These are phyloP conservation scores for Anoura caudifer DNA, from an alignment of 2,113 vertebrate species.

Conservation along the genomic window DNA sequence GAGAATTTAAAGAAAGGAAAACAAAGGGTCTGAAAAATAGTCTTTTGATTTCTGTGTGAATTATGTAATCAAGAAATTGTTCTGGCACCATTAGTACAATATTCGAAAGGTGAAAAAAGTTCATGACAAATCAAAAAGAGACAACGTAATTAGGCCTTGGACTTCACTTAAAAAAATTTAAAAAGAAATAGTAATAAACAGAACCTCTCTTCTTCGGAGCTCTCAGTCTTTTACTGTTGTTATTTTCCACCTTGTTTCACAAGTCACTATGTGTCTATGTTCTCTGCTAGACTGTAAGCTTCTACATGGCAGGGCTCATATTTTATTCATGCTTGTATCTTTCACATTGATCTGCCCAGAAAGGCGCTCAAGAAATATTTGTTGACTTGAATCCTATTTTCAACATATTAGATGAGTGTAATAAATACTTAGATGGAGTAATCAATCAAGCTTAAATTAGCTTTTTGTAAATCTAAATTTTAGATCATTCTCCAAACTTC, in stretches of 20 bases:
- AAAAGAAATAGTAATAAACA: not conserved
- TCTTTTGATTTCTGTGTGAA: not conserved
- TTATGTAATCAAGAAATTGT: slow-evolving; percentile 1
- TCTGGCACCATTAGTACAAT: not conserved
- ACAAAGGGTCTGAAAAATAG: not conserved
- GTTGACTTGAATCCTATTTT: slow-evolving; percentile 45
- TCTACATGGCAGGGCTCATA: not conserved
- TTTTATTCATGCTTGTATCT: not conserved
- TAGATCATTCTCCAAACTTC: not conserved
- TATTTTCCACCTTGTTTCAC: not conserved
- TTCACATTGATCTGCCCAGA: not conserved
- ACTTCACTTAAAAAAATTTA: not conserved
- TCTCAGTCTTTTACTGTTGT: not conserved
- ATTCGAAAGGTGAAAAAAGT: not conserved
- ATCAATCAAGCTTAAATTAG: slow-evolving; percentile 24
- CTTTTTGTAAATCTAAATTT: slow-evolving; percentile 41
- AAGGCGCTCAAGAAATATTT: slow-evolving; percentile 23
- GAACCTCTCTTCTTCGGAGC: not conserved
- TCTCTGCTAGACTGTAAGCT: not conserved
- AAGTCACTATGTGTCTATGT: not conserved
- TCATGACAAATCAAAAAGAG: not conserved
- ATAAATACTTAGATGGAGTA: not conserved
- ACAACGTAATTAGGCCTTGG: not conserved
- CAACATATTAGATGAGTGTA: not conserved
- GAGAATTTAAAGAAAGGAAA: not conserved